Evolutionary conservation across 2,888 invertebrate species (phyloP).

Genomic region (Molanna angustata): DNA sequence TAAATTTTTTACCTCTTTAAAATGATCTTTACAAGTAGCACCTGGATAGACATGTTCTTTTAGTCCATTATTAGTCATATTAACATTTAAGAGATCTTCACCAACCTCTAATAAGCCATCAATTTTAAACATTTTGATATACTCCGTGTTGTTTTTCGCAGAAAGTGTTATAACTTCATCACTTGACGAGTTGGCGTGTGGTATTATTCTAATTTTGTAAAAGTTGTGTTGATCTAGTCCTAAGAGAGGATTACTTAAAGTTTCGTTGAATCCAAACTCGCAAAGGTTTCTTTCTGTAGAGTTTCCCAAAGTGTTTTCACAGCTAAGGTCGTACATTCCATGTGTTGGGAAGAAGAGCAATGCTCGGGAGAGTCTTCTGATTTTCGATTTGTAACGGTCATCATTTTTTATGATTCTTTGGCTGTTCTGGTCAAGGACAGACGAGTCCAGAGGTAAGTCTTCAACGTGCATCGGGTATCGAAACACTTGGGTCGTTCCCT

Average conservation of each 20-base stretch:
- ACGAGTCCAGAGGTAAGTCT: slow-evolving; percentile 31
- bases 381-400: slow-evolving; percentile 55
- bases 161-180: slow-evolving; percentile 16
- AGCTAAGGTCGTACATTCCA: slow-evolving; percentile 48
- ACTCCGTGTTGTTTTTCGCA: slow-evolving; percentile 1
- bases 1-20: slow-evolving; percentile 8
- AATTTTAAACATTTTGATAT: slow-evolving; percentile 14
- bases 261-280: slow-evolving; percentile 24
- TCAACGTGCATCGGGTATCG: slow-evolving; percentile 44
- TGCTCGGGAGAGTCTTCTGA: slow-evolving; percentile 55
- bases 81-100: background rate
- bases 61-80: slow-evolving; percentile 11
- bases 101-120: slow-evolving; percentile 13
- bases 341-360: slow-evolving; percentile 63
- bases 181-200: slow-evolving; percentile 9
- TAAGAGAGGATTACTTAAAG: background rate
- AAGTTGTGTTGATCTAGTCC: background rate
- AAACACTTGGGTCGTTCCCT: slow-evolving; percentile 44
- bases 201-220: slow-evolving; percentile 16
- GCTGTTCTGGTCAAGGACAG: slow-evolving; percentile 44
- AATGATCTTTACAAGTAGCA: slow-evolving; percentile 16
- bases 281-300: slow-evolving; percentile 18
- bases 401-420: slow-evolving; percentile 56
- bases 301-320: slow-evolving; percentile 34
- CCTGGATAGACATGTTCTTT: slow-evolving; percentile 3